Evolutionary conservation across 2,888 invertebrate species (phyloP), one percentile per base, ranked within the genome.

Genomic region (Amblyteles armatorius): DNA sequence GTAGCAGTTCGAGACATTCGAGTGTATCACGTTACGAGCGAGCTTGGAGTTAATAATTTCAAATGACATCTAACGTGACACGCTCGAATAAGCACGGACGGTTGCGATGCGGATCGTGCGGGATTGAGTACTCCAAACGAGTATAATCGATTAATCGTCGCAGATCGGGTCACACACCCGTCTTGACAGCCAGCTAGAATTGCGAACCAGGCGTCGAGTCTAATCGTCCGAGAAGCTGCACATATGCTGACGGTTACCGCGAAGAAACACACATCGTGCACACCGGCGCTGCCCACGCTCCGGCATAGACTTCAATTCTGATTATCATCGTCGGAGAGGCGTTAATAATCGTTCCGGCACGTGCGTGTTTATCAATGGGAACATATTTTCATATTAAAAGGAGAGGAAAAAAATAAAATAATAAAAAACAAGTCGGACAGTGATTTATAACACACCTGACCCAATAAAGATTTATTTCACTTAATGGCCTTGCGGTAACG

Each of bases 71-170:
- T 48, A 33, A 48, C 50, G 50, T 65, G 22, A 22, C 33, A 55
- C 22, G 44, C 33, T 71, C 16, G 16, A 57, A 67, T 22, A 44
- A 77, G 76, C 44, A 11, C 57, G 48, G 71, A 78, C 77, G 16
- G 67, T 73, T 73, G 44, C 57, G 57, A 57, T 26, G n/a, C 40
- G n/a, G 26, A 67, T 76, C 60, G 57, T 22, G 11, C 26, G 22
- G 22, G 60, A 76, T 60, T 36, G 52, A 57, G 19, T 40, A 78
- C 76, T 78, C 52, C n/a, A 55, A 82, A 72, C 68, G 76, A 72
- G 77, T 71, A 63, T 76, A 82, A 87, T 84, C 73, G 85, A 85
- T 87, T 76, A 65, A 85, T 81, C 65, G 57, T 60, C 29, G 36
- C 26, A 40, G 76, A 83, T 84, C 55, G 74, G 68, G 80, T 87